These are phyloP conservation scores for Epinephelus malabaricus DNA, from an alignment of 2,797 vertebrate species.

Conservation along the genomic window DNA sequence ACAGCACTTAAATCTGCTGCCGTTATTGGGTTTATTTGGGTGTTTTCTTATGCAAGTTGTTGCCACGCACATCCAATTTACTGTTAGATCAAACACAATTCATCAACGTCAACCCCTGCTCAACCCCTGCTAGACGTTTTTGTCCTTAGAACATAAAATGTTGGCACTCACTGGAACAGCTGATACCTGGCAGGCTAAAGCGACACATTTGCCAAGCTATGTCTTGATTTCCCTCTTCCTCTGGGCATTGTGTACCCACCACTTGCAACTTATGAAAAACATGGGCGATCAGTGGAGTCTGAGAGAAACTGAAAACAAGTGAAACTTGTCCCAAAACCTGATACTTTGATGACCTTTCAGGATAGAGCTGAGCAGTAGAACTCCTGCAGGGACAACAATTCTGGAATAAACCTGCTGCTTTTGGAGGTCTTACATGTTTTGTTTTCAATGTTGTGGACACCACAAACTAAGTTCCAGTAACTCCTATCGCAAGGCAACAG, in stretches of 20 bases:
- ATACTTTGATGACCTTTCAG: background rate
- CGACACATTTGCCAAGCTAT: background rate
- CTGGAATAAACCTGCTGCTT: background rate
- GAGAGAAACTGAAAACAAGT: too few relatives aligned
- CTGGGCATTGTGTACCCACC: background rate
- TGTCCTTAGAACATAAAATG: background rate
- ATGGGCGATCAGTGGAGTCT: too few relatives aligned
- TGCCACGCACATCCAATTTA: too few relatives aligned
- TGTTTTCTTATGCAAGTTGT: too few relatives aligned
- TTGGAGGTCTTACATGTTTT: background rate
- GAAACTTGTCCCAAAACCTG: too few relatives aligned
- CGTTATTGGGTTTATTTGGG: too few relatives aligned
- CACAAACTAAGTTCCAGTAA: background rate
- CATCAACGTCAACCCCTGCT: too few relatives aligned
- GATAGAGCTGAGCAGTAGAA: background rate
- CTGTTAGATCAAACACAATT: too few relatives aligned
- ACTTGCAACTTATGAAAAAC: background rate
- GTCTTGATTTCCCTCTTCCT: conserved; percentile 7
- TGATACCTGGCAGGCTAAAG: background rate
- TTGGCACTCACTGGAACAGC: background rate
- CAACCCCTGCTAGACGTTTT: background rate
- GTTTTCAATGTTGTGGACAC: background rate
- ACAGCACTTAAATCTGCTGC: too few relatives aligned
- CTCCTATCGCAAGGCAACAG: background rate
- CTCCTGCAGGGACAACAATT: background rate